These are phyloP conservation scores for Mus minutoides DNA, from an alignment of 2,797 vertebrate genomes.

Conservation along the genomic window DNA sequence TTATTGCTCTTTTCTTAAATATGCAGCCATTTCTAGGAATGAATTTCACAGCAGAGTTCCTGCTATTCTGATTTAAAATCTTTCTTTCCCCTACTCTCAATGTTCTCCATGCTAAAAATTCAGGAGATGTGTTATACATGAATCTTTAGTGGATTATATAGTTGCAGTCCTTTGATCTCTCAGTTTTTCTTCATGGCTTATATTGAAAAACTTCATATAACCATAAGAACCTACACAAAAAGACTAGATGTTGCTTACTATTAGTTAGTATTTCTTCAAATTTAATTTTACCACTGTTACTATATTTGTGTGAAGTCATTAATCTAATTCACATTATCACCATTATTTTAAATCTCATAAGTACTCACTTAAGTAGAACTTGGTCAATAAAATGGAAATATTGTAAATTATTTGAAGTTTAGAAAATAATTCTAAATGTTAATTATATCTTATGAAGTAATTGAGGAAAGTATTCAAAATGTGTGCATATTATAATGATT, in stretches of 20 bases:
- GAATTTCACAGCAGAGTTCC: neutral
- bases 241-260: neutral
- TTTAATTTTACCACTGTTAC: neutral
- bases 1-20: neutral
- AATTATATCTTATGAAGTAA: constrained; percentile 10
- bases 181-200: neutral
- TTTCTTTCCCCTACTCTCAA: no score
- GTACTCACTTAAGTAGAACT: neutral
- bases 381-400: neutral
- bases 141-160: neutral
- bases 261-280: neutral
- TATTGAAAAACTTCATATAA: neutral
- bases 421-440: neutral
- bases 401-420: neutral
- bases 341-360: neutral
- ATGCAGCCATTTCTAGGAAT: neutral
- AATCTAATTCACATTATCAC: neutral
- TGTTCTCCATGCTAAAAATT: neutral
- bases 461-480: neutral
- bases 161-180: neutral
- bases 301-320: neutral
- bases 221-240: neutral
- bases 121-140: neutral
- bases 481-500: neutral
- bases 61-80: neutral